Percentiles rank a stretch among this genome's conserved stretches.
phyloP scores from a whole-genome alignment of 2,888 invertebrate species.

The Amblyjoppa proteus region DNA sequence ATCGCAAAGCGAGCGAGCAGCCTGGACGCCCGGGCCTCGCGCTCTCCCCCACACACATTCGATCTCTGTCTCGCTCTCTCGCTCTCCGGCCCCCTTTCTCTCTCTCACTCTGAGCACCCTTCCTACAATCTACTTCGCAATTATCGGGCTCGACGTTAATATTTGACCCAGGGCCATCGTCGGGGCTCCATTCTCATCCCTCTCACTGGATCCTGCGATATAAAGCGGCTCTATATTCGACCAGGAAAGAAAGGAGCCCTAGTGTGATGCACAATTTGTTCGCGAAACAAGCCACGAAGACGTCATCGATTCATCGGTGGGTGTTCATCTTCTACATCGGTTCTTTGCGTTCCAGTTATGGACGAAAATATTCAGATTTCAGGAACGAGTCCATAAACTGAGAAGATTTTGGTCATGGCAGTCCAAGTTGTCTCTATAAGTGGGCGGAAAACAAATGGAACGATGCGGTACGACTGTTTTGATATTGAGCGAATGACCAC shows the following conservation, averaged over 20 bases:
- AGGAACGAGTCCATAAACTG: too few species aligned
- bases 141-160: conserved; percentile 84
- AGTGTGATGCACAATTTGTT: not conserved
- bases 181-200: conserved; percentile 55
- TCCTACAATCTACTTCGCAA: conserved; percentile 84
- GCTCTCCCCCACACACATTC: conserved; percentile 44
- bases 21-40: conserved; percentile 60
- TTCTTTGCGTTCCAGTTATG: too few species aligned
- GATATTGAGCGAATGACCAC: not conserved
- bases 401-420: too few species aligned
- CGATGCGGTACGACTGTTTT: too few species aligned
- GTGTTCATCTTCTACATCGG: not conserved
- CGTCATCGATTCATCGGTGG: not conserved
- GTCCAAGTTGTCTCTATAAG: too few species aligned
- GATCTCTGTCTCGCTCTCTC: conserved; percentile 13
- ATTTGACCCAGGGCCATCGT: conserved; percentile 81
- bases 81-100: conserved; percentile 7
- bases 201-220: conserved; percentile 33
- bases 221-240: conserved; percentile 37
- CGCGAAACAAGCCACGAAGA: not conserved
- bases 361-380: too few species aligned
- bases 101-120: conserved; percentile 72
- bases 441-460: too few species aligned
- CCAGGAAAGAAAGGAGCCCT: not conserved
- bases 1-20: conserved; percentile 76